Base-by-base conservation (phyloP, 2,797 vertebrate genomes). In the Schizopygopsis pylzovi region DNA sequence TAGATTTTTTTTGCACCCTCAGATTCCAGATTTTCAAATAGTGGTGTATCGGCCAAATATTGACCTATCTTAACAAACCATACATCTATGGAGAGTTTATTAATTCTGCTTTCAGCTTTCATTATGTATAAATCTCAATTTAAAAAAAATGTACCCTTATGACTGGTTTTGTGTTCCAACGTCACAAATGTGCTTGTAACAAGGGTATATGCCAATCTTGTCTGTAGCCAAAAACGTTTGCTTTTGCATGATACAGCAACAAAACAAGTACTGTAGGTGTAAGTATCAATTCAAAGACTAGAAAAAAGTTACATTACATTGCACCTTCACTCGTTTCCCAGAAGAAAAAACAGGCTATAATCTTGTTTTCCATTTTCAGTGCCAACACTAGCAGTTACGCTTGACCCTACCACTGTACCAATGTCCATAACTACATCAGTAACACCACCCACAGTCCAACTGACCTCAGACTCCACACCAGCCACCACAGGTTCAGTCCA, bases 381-480 rank as follows among this genome's bases (percentile, higher is more conserved):
- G 45, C 6, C 56, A 63, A 81, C 77, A 43, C 33, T 56, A 52
- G 49, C 63, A 59, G 65, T 85, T 82, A 82, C n/a, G 1, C n/a
- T 85, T 71, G 49, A 77, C 8, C 59, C 84, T 16, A 70, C 43
- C 43, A 73, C 63, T 28, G 56, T 67, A 47, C 22, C 85, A 41
- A 39, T 72, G 33, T 65, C 67, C 33, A 43, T 73, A 59, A 54
- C 76, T 81, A 65, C 82, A 49, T 72, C 56, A 16, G 18, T 54
- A 73, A 45, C 43, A 59, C 25, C 56, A 75, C 45, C 68, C 71
- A 71, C 59, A 81, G 18, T 68, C n/a, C 70, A 63, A 37, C 86
- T 37, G 56, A 72, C 65, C 12, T 71, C 82, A 84, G 82, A 85
- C n/a, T 70, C 82, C 39, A 70, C 59, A 79, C 3, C 72, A 77